Percentiles rank a stretch among this genome's conserved stretches.
These are phyloP conservation scores for Poecilia velifera DNA, from an alignment of 2,797 vertebrate genomes.

Conservation along the genomic window DNA sequence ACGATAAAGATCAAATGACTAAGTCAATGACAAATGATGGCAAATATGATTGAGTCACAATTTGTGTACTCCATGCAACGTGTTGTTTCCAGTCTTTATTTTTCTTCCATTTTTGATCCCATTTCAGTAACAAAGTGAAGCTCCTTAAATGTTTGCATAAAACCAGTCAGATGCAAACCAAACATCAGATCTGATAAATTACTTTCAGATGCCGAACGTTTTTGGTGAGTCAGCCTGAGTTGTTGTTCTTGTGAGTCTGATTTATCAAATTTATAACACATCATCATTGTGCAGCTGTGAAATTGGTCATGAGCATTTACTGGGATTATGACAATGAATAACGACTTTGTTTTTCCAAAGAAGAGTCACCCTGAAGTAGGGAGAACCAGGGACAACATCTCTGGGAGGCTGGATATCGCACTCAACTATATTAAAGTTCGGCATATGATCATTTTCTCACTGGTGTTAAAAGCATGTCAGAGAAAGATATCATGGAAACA, in stretches of 20 bases:
- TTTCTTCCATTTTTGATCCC: constrained; percentile 25
- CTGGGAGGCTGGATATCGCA: not conserved
- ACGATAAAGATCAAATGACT: not conserved
- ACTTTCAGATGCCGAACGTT: constrained; percentile 48
- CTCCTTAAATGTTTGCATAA: not conserved
- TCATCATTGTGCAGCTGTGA: constrained; percentile 46
- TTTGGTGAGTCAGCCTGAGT: constrained; percentile 19
- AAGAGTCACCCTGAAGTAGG: constrained; percentile 19
- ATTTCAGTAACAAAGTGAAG: constrained; percentile 35
- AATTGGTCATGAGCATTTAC: constrained; percentile 33
- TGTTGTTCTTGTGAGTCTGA: constrained; percentile 26
- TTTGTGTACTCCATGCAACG: constrained; percentile 35
- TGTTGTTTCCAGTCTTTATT: constrained; percentile 38
- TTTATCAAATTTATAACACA: constrained; percentile 40
- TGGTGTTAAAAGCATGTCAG: not conserved
- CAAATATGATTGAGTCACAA: constrained; percentile 41
- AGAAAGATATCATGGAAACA: not conserved
- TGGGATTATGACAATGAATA: constrained; percentile 29
- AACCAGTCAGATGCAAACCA: constrained; percentile 2
- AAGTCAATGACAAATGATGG: no score
- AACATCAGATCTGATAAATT: constrained; percentile 35
- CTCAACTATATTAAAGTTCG: not conserved
- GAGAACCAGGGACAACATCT: constrained; percentile 18
- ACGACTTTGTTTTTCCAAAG: constrained; percentile 28
- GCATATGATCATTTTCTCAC: not conserved